Percentiles rank a stretch among this genome's conserved stretches.
Evolutionary conservation across 2,113 vertebrate genomes (phyloP).

Genomic region (Engystomops pustulosus): DNA sequence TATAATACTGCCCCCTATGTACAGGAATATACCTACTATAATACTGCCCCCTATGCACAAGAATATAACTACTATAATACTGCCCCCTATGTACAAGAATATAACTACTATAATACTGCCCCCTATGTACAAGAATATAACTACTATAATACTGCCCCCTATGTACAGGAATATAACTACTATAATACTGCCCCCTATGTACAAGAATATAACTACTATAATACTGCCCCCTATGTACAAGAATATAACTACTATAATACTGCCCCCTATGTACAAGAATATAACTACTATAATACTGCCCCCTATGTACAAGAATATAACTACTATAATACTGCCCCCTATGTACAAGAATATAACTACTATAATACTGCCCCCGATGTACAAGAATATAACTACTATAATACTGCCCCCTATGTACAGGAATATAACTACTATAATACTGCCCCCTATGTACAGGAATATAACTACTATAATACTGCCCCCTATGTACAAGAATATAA

Average conservation of each 20-base stretch:
- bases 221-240: not conserved
- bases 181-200: not conserved
- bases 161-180: not conserved
- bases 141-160: no score
- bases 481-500: not conserved
- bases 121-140: no score
- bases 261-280: not conserved
- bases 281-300: constrained; percentile 6
- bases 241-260: constrained; percentile 13
- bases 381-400: no score
- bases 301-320: not conserved
- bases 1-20: not conserved
- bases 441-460: not conserved
- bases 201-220: constrained; percentile 5
- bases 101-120: no score
- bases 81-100: no score
- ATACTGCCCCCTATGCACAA: not conserved
- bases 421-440: no score
- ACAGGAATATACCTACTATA: not conserved
- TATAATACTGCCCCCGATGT: no score
- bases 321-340: not conserved
- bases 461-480: not conserved
- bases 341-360: not conserved
- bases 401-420: no score
- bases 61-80: not conserved